Evolutionary conservation across 1,140 invertebrate genomes (phyloP).

Genomic region (Dendrolimus punctatus): DNA sequence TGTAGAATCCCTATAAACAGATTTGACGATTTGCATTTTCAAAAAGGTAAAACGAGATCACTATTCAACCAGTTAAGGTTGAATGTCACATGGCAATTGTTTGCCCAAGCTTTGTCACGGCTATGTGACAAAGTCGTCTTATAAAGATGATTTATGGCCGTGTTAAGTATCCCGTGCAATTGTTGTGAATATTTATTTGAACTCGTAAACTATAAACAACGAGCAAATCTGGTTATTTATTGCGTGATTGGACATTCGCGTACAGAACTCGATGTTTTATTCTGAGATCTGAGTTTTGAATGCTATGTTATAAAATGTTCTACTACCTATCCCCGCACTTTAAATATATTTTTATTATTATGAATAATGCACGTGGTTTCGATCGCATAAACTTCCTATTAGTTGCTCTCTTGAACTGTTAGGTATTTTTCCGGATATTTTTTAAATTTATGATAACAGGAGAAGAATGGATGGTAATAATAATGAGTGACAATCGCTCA

Average conservation of each 20-base stretch:
- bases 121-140: slow-evolving; percentile 66
- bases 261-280: slow-evolving; percentile 38
- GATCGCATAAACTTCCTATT: too few species aligned
- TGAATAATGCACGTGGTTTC: too few species aligned
- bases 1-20: too few species aligned
- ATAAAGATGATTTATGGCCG: slow-evolving; percentile 64
- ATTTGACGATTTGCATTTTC: background rate
- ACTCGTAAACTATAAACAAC: slow-evolving; percentile 66
- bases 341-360: too few species aligned
- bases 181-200: slow-evolving; percentile 67
- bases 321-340: slow-evolving; percentile 3
- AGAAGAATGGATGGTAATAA: too few species aligned
- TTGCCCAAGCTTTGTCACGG: slow-evolving; percentile 33
- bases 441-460: too few species aligned
- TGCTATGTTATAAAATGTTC: slow-evolving; percentile 3
- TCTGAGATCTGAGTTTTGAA: slow-evolving; percentile 7
- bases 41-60: background rate
- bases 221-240: slow-evolving; percentile 69
- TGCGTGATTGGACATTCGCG: slow-evolving; percentile 55
- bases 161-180: slow-evolving; percentile 68
- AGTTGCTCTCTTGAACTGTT: too few species aligned
- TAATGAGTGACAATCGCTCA: too few species aligned
- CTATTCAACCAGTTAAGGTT: slow-evolving; percentile 20
- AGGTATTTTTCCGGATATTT: too few species aligned
- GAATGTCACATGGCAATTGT: slow-evolving; percentile 22